These are phyloP conservation scores for Nematostella vectensis DNA, from an alignment of 92 coral and sea anemone genomes.

Conservation along the genomic window DNA sequence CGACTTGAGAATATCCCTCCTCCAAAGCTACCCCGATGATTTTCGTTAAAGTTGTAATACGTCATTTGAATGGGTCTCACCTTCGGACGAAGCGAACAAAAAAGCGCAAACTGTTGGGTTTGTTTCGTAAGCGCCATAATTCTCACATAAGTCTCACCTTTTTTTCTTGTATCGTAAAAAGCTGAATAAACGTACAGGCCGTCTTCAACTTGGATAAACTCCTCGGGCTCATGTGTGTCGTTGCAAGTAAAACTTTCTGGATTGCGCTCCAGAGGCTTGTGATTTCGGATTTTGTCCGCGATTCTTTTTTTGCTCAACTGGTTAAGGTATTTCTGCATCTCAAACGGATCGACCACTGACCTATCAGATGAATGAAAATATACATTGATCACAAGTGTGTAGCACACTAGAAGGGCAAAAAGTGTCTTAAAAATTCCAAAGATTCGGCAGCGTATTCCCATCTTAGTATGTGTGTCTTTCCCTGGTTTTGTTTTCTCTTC, in stretches of 20 bases:
- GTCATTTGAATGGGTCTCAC: background rate
- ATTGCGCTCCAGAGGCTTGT: background rate
- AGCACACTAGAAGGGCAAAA: background rate
- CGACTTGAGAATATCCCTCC: constrained; percentile 5
- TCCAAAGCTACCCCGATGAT: background rate
- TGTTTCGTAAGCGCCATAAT: constrained; percentile 6
- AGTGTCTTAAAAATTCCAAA: background rate
- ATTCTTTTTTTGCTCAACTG: background rate
- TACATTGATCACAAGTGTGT: background rate
- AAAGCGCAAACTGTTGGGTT: background rate
- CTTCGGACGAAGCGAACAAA: background rate
- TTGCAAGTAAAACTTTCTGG: background rate
- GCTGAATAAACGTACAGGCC: constrained; percentile 13
- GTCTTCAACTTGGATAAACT: background rate
- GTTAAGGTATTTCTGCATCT: background rate
- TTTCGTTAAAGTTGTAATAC: constrained; percentile 1
- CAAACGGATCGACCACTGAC: constrained; percentile 2
- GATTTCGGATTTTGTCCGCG: background rate
- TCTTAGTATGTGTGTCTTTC: too few species aligned
- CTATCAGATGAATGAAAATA: background rate
- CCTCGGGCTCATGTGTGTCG: background rate
- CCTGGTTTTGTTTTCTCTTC: too few species aligned
- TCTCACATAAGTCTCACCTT: constrained; percentile 20
- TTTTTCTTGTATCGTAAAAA: constrained; percentile 15
- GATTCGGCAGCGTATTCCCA: too few species aligned